These are phyloP conservation scores for Scaptomyza parva DNA, from an alignment of 2,888 invertebrate species.

Conservation along the genomic window DNA sequence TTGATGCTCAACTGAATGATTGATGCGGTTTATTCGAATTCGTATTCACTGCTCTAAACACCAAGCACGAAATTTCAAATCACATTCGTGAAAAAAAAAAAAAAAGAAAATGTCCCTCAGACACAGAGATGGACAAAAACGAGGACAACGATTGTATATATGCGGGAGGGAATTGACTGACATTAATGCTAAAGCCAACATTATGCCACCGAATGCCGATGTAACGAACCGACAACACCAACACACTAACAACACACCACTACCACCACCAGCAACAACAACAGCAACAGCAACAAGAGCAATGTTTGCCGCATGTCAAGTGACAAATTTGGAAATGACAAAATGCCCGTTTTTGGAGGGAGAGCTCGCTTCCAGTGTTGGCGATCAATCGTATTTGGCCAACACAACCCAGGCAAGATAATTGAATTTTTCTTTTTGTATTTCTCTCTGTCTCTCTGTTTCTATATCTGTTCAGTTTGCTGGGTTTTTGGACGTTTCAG, in stretches of 20 bases:
- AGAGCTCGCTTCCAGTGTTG: no score
- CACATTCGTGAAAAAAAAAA: constrained; percentile 70
- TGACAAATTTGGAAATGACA: constrained; percentile 80
- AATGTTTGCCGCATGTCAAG: constrained; percentile 72
- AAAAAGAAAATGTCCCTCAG: no score
- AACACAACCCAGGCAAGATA: constrained; percentile 55
- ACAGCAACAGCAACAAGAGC: constrained; percentile 17
- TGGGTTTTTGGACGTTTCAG: constrained; percentile 44
- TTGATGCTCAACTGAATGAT: constrained; percentile 78
- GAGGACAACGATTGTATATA: constrained; percentile 12
- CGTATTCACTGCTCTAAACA: constrained; percentile 43
- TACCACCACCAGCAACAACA: constrained; percentile 31
- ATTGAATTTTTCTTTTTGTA: constrained; percentile 64
- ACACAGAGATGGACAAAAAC: constrained; percentile 34
- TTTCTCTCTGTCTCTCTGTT: not conserved
- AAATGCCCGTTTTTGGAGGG: constrained; percentile 60
- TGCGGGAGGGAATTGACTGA: constrained; percentile 49
- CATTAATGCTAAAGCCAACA: constrained; percentile 79
- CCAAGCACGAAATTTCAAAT: constrained; percentile 70
- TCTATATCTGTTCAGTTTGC: not conserved
- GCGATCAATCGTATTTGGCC: constrained; percentile 44
- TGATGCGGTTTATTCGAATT: constrained; percentile 76
- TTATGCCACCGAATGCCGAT: constrained; percentile 62
- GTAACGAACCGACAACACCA: constrained; percentile 50
- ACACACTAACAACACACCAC: constrained; percentile 6